Evolutionary conservation across 2,113 vertebrate genomes (phyloP).

Genomic region (Gasterosteus aculeatus): DNA sequence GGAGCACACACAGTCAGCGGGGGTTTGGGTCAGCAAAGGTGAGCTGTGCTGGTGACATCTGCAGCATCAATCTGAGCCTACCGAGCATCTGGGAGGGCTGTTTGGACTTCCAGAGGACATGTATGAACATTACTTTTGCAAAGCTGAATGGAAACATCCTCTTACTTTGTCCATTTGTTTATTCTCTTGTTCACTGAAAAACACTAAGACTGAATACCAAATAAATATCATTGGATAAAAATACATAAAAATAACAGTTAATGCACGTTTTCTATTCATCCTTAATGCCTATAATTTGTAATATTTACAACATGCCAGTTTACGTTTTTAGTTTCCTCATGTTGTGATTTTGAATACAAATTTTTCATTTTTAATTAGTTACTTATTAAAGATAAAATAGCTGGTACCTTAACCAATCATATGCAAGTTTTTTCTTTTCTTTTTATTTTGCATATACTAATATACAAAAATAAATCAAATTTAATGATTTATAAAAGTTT

Average conservation of each 20-base stretch:
- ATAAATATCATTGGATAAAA: not conserved
- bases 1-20: slow-evolving; percentile 5
- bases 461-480: not conserved
- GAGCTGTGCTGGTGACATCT: not conserved
- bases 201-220: not conserved
- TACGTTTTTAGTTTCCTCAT: not conserved
- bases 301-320: not conserved
- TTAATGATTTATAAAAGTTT: too few relatives aligned
- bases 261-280: not conserved
- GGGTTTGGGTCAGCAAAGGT: slow-evolving; percentile 10
- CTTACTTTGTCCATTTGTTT: not conserved
- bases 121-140: not conserved
- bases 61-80: slow-evolving; percentile 20
- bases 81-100: not conserved
- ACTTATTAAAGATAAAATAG: not conserved
- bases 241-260: not conserved
- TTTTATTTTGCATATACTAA: not conserved
- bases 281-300: not conserved
- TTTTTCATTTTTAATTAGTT: not conserved
- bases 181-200: not conserved
- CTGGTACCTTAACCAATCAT: not conserved
- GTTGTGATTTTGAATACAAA: not conserved
- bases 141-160: not conserved
- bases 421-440: not conserved
- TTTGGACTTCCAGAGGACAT: not conserved